A percentile compares a stretch with the other conserved stretches of the same genome.
phyloP scores from a whole-genome alignment of 2,888 invertebrate species.

The Polyploca ridens region DNA sequence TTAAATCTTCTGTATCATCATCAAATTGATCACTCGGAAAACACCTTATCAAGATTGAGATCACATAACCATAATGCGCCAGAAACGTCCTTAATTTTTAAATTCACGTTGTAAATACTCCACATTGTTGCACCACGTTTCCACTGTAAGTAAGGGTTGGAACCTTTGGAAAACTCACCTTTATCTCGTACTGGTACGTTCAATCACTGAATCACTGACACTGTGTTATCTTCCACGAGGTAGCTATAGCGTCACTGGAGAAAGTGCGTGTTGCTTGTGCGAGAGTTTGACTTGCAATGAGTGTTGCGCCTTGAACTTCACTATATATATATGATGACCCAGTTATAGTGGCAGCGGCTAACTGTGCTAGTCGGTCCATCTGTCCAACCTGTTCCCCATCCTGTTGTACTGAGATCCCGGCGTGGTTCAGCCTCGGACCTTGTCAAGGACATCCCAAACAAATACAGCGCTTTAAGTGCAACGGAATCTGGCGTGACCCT shows the following conservation, averaged over 20 bases:
- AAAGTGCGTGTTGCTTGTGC: slow-evolving; percentile 79
- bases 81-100: not conserved
- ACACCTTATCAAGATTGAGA: slow-evolving; percentile 14
- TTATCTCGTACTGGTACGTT: slow-evolving; percentile 57
- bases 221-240: slow-evolving; percentile 66
- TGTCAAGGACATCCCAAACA: slow-evolving; percentile 45
- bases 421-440: slow-evolving; percentile 54
- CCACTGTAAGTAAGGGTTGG: slow-evolving; percentile 48
- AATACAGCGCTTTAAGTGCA: not conserved
- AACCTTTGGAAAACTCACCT: slow-evolving; percentile 67
- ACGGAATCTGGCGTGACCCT: not conserved
- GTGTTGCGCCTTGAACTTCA: slow-evolving; percentile 92
- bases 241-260: slow-evolving; percentile 68
- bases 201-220: slow-evolving; percentile 76
- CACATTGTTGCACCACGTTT: slow-evolving; percentile 41
- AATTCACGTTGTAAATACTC: slow-evolving; percentile 36
- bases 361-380: slow-evolving; percentile 76
- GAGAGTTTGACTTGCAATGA: slow-evolving; percentile 84
- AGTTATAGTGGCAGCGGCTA: slow-evolving; percentile 85
- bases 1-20: slow-evolving; percentile 14
- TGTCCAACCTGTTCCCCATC: slow-evolving; percentile 69
- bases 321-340: slow-evolving; percentile 93
- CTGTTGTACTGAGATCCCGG: slow-evolving; percentile 63
- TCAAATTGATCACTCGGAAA: slow-evolving; percentile 19
- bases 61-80: not conserved